Percentiles rank a stretch among this genome's conserved stretches.
These are phyloP conservation scores for Naja naja DNA, from an alignment of 2,113 vertebrate genomes.

Conservation along the genomic window DNA sequence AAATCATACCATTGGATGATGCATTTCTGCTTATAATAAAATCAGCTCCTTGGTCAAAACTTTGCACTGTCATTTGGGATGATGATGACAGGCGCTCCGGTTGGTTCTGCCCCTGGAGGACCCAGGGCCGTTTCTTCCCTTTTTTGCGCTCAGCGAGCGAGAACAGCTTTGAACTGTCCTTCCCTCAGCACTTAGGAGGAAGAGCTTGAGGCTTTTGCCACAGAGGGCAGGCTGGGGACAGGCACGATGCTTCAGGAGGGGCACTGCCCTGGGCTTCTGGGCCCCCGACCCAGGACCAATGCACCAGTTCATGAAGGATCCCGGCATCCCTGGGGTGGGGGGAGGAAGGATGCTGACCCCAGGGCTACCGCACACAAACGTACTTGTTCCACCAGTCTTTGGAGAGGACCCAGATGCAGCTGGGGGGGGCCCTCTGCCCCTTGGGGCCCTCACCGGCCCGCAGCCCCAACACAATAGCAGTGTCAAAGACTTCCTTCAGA, in stretches of 20 bases:
- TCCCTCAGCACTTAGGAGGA: not conserved
- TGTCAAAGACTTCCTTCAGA: conserved; percentile 83
- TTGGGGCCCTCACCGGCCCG: conserved; percentile 66
- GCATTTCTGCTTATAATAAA: not conserved
- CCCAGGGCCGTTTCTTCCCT: not conserved
- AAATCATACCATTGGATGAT: not conserved
- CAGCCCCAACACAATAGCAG: conserved; percentile 76
- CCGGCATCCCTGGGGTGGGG: accelerated
- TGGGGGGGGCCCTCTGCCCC: conserved; percentile 74
- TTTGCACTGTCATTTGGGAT: not conserved
- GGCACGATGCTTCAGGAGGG: too few relatives aligned
- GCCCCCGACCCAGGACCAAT: not conserved
- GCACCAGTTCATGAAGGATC: too few relatives aligned
- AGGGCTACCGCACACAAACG: conserved; percentile 73
- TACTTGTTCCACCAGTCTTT: conserved; percentile 88
- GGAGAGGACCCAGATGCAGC: conserved; percentile 82
- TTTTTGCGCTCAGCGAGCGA: not conserved
- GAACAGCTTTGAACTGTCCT: not conserved
- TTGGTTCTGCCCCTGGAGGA: not conserved
- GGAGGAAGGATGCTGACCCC: too few relatives aligned
- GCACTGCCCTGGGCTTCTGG: not conserved
- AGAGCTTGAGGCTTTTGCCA: not conserved
- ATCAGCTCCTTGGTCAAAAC: not conserved
- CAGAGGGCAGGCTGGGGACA: not conserved
- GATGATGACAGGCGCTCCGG: not conserved